phyloP scores from a whole-genome alignment of 2,888 invertebrate species.

The Thereva unica region DNA sequence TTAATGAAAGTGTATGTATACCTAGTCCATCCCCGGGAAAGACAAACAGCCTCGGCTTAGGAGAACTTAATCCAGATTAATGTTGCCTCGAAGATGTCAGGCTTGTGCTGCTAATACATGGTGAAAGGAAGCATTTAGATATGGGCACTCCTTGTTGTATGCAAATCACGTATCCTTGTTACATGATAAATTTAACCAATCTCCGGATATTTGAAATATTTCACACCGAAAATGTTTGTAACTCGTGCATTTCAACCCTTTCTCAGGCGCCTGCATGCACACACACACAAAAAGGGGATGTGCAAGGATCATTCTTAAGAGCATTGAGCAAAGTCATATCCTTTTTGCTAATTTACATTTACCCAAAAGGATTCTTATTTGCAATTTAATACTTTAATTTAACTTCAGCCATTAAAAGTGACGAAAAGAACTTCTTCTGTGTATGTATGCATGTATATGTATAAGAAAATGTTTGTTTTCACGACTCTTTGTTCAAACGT shows the following conservation, averaged over 20 bases:
- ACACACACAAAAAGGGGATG: no score
- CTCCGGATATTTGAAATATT: no score
- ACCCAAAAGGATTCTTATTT: constrained; percentile 6
- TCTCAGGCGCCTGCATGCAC: no score
- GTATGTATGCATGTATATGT: no score
- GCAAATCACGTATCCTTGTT: no score
- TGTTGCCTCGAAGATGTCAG: constrained; percentile 16
- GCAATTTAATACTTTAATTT: constrained; percentile 17
- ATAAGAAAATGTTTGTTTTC: not conserved
- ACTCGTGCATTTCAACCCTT: no score
- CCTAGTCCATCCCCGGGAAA: constrained; percentile 18
- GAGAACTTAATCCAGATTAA: constrained; percentile 37
- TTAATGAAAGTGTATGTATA: constrained; percentile 35
- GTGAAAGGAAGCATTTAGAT: not conserved
- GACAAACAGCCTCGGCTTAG: constrained; percentile 37
- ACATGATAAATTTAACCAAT: no score
- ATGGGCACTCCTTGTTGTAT: no score
- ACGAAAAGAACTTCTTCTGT: constrained; percentile 10
- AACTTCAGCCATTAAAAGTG: constrained; percentile 27
- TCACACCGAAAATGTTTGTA: no score
- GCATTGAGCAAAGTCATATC: no score
- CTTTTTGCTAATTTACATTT: constrained; percentile 23
- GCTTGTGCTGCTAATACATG: constrained; percentile 7
- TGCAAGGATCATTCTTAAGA: no score
- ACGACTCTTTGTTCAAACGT: constrained; percentile 22